phyloP scores from a whole-genome alignment of 2,888 invertebrate genomes.

The Drosophila flavopinicola region DNA sequence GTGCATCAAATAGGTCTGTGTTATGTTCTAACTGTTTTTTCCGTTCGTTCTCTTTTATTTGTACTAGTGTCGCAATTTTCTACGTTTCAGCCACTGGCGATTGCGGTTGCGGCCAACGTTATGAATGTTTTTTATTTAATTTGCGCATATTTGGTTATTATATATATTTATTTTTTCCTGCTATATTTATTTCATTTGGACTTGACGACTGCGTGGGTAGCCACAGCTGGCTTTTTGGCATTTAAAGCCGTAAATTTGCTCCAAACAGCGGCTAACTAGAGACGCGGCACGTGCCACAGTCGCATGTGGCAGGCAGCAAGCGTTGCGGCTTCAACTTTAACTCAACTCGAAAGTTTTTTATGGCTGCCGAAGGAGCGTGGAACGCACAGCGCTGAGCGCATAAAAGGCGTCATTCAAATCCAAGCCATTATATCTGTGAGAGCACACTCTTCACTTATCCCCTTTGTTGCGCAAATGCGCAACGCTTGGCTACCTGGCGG shows the following conservation, averaged over 20 bases:
- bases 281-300: constrained; percentile 32
- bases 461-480: constrained; percentile 26
- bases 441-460: constrained; percentile 10
- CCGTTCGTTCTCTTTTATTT: constrained; percentile 39
- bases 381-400: constrained; percentile 25
- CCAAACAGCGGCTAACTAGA: constrained; percentile 56
- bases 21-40: constrained; percentile 28
- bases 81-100: constrained; percentile 34
- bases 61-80: constrained; percentile 64
- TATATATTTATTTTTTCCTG: no score
- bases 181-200: constrained; percentile 17
- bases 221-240: constrained; percentile 26
- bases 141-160: constrained; percentile 34
- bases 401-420: constrained; percentile 70
- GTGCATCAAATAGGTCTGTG: constrained; percentile 13
- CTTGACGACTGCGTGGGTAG: constrained; percentile 32
- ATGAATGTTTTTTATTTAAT: constrained; percentile 67
- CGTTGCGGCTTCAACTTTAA: constrained; percentile 56
- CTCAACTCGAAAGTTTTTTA: constrained; percentile 61
- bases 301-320: constrained; percentile 16
- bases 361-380: constrained; percentile 45
- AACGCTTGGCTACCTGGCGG: constrained; percentile 33
- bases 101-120: constrained; percentile 42
- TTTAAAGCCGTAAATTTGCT: constrained; percentile 47
- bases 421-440: constrained; percentile 59